These are phyloP conservation scores for Heptranchias perlo DNA, from an alignment of 2,113 vertebrate species.

Conservation along the genomic window DNA sequence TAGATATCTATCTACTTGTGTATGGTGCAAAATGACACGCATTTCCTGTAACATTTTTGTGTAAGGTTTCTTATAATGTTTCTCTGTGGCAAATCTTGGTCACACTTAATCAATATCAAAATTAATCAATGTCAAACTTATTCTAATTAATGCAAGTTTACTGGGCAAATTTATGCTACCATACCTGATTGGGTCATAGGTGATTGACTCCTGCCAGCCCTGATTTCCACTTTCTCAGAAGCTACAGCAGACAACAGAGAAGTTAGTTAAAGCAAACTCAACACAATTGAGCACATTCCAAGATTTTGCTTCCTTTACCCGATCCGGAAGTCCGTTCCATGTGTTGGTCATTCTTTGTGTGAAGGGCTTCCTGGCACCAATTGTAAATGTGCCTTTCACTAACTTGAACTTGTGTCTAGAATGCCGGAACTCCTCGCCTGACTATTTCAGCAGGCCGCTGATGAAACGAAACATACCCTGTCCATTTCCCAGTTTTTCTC, in stretches of 20 bases:
- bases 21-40: not conserved
- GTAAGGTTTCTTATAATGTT: not conserved
- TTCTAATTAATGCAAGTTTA: not conserved
- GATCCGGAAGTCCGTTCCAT: not conserved
- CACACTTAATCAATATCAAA: not conserved
- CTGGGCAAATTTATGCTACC: not conserved
- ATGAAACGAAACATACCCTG: constrained; percentile 10
- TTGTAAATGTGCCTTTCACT: constrained; percentile 12
- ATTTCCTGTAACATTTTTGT: not conserved
- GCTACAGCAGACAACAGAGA: not conserved
- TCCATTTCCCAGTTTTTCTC: not conserved
- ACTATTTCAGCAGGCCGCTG: constrained; percentile 21
- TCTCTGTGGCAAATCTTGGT: not conserved
- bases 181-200: not conserved
- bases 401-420: not conserved
- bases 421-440: not conserved
- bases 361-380: not conserved
- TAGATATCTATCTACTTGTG: not conserved
- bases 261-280: not conserved
- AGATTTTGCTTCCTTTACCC: not conserved
- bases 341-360: not conserved
- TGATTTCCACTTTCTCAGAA: not conserved
- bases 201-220: not conserved
- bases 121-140: not conserved
- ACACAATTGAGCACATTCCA: not conserved